Evolutionary conservation across 2,888 invertebrate species (phyloP).

Genomic region (Ormyrus thymus): DNA sequence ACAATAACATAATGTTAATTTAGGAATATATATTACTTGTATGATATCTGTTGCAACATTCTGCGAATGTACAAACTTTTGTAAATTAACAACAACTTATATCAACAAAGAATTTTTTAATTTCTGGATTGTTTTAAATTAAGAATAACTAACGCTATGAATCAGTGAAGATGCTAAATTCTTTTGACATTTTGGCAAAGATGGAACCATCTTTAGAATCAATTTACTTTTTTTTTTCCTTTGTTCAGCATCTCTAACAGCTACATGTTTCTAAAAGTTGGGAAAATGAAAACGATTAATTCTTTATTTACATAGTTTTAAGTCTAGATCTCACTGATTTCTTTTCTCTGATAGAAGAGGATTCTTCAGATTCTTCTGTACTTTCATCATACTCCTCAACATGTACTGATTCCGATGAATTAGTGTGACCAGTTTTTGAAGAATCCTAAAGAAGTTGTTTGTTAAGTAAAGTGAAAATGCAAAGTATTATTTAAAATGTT

Average conservation of each 20-base stretch:
- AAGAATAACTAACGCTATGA: conserved; percentile 60
- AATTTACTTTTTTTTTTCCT: conserved; percentile 43
- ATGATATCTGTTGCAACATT: conserved; percentile 16
- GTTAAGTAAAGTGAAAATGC: conserved; percentile 7
- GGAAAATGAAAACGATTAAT: conserved; percentile 42
- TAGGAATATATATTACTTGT: conserved; percentile 29
- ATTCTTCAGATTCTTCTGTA: conserved; percentile 69
- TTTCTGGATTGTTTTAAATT: conserved; percentile 21
- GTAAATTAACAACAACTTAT: conserved; percentile 45
- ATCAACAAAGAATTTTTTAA: conserved; percentile 13
- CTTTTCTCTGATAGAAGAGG: conserved; percentile 65
- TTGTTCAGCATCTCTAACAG: conserved; percentile 20
- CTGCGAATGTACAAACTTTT: conserved; percentile 53
- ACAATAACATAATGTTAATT: conserved; percentile 40
- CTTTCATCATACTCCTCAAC: conserved; percentile 70
- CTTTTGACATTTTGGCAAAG: conserved; percentile 65
- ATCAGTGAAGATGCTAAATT: conserved; percentile 63
- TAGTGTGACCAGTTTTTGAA: conserved; percentile 65
- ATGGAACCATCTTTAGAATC: conserved; percentile 63
- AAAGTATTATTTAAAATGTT: conserved; percentile 18
- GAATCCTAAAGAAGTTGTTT: conserved; percentile 64
- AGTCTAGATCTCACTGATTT: conserved; percentile 70
- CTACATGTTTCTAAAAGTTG: conserved; percentile 55
- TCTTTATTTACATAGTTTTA: conserved; percentile 64
- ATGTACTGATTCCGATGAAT: conserved; percentile 71